phyloP scores from a whole-genome alignment of 2,888 invertebrate genomes.

The Dioctria rufipes region DNA sequence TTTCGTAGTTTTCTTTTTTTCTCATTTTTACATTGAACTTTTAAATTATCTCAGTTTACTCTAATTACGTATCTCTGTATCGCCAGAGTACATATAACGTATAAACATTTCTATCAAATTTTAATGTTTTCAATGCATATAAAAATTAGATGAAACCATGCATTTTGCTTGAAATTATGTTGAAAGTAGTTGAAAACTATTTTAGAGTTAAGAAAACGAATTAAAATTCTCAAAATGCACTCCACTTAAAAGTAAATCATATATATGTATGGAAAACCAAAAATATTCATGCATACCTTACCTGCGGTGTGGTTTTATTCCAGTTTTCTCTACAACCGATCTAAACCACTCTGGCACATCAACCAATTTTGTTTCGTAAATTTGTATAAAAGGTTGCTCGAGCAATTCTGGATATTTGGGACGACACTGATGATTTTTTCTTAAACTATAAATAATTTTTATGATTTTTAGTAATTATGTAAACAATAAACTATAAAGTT shows the following conservation, averaged over 20 bases:
- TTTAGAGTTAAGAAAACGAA: constrained; percentile 40
- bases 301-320: constrained; percentile 69
- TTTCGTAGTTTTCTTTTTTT: no score
- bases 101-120: no score
- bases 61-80: not conserved
- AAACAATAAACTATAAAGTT: not conserved
- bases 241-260: constrained; percentile 18
- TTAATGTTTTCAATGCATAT: not conserved
- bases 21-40: no score
- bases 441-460: constrained; percentile 77
- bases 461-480: not conserved
- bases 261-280: constrained; percentile 3
- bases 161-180: constrained; percentile 34
- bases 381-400: constrained; percentile 89
- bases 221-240: constrained; percentile 39
- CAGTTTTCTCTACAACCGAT: constrained; percentile 74
- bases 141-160: constrained; percentile 34
- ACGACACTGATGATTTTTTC: constrained; percentile 92
- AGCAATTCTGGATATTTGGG: constrained; percentile 95
- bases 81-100: not conserved
- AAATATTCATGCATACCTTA: constrained; percentile 60
- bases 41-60: no score
- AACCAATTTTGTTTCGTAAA: constrained; percentile 80
- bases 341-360: constrained; percentile 90
- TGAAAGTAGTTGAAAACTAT: constrained; percentile 26